Evolutionary conservation across 2,113 vertebrate species (phyloP).

Genomic region (Strix uralensis): DNA sequence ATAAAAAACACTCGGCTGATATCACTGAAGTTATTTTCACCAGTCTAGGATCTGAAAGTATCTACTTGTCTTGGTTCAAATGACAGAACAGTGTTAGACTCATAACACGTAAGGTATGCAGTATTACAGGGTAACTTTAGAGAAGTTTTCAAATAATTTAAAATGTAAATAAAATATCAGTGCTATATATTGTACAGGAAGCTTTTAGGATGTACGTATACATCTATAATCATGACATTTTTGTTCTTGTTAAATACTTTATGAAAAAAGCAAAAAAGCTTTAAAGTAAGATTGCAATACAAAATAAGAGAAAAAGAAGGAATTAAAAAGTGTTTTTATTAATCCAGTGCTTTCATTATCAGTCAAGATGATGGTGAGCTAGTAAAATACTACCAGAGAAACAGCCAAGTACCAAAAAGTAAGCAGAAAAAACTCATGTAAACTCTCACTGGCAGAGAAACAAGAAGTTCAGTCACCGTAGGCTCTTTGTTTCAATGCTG

Average conservation of each 20-base stretch:
- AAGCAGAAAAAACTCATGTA: slow-evolving; percentile 37
- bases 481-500: neutral
- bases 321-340: slow-evolving; percentile 59
- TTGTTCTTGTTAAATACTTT: slow-evolving; percentile 41
- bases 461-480: neutral
- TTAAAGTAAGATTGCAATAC: slow-evolving; percentile 37
- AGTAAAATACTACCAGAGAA: slow-evolving; percentile 19
- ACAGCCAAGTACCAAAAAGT: slow-evolving; percentile 22
- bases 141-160: neutral
- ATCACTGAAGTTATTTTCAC: neutral
- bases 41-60: neutral
- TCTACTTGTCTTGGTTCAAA: neutral
- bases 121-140: neutral
- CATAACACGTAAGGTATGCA: neutral
- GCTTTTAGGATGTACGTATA: neutral
- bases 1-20: neutral
- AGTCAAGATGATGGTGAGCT: slow-evolving; percentile 47
- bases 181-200: slow-evolving; percentile 25
- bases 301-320: slow-evolving; percentile 62
- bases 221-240: slow-evolving; percentile 49
- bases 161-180: slow-evolving; percentile 62
- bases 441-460: slow-evolving; percentile 12
- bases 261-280: slow-evolving; percentile 19
- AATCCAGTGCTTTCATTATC: slow-evolving; percentile 60
- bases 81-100: neutral